These are phyloP conservation scores for Microplitis deprimator DNA, from an alignment of 2,888 invertebrate species.

Conservation along the genomic window DNA sequence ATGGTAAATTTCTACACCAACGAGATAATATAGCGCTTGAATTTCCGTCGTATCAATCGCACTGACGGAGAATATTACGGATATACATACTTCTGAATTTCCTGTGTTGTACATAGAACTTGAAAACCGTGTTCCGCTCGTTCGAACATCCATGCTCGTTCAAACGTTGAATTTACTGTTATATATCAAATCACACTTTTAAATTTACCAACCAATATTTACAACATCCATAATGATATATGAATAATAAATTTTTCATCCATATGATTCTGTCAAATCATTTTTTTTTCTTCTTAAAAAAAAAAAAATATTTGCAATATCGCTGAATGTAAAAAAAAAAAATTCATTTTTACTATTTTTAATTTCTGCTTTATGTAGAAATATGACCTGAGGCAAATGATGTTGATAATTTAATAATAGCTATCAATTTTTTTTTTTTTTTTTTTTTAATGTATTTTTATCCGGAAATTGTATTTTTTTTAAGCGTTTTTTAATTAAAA, in stretches of 20 bases:
- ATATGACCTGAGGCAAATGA: too few relatives aligned
- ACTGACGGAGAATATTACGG: constrained; percentile 36
- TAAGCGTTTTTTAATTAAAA: too few relatives aligned
- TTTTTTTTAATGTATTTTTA: too few relatives aligned
- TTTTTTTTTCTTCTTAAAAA: neutral
- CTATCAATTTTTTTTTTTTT: too few relatives aligned
- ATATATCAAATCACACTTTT: neutral
- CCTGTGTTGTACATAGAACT: constrained; percentile 8
- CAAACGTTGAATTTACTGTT: neutral
- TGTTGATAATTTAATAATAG: too few relatives aligned
- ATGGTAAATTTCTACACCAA: constrained; percentile 11
- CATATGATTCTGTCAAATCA: neutral
- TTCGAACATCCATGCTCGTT: neutral
- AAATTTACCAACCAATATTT: neutral
- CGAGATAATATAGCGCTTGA: constrained; percentile 8
- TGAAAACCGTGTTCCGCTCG: neutral
- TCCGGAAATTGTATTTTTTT: too few relatives aligned
- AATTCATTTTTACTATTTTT: too few relatives aligned
- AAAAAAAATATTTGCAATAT: neutral
- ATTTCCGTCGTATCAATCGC: constrained; percentile 27
- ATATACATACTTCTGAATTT: constrained; percentile 30
- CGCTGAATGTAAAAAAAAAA: neutral
- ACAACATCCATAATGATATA: neutral
- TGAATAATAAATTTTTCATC: neutral
- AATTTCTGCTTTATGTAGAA: too few relatives aligned